Evolutionary conservation across 2,113 vertebrate species (phyloP).

Genomic region (Aleadryas rufinucha): DNA sequence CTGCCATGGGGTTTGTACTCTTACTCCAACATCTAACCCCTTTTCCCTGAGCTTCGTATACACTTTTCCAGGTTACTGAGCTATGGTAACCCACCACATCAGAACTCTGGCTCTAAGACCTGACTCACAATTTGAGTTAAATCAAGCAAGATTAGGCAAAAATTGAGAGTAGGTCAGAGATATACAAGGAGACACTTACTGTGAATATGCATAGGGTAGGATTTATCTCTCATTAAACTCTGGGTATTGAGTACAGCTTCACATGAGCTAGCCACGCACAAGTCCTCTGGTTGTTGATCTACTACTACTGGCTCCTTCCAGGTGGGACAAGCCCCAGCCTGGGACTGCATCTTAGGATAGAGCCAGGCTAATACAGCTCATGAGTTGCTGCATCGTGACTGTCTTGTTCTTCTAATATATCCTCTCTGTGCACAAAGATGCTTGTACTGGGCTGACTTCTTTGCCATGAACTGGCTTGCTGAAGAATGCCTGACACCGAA

Average conservation of each 20-base stretch:
- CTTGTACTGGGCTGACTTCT: not conserved
- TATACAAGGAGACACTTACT: not conserved
- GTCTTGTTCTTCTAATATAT: not conserved
- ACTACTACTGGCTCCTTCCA: not conserved
- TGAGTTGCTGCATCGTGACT: not conserved
- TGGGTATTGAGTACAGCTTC: not conserved
- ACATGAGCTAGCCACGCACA: not conserved
- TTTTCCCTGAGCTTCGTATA: not conserved
- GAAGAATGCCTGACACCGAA: not conserved
- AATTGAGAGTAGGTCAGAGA: not conserved
- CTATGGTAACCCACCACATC: not conserved
- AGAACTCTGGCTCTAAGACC: not conserved
- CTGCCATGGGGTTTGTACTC: not conserved
- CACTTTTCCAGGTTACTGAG: not conserved
- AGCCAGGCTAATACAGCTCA: not conserved
- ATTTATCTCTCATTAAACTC: not conserved
- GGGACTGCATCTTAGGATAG: not conserved
- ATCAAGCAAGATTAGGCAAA: not conserved
- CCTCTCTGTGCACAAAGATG: not conserved
- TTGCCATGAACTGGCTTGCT: not conserved
- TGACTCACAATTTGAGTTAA: not conserved
- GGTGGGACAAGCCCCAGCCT: not conserved
- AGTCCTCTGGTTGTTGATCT: not conserved
- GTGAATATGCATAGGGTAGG: not conserved
- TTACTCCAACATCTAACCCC: not conserved